Percentiles rank a stretch among this genome's conserved stretches.
Evolutionary conservation across 2,113 vertebrate genomes (phyloP).

Genomic region (Hypocryptadius cinnamomeus): DNA sequence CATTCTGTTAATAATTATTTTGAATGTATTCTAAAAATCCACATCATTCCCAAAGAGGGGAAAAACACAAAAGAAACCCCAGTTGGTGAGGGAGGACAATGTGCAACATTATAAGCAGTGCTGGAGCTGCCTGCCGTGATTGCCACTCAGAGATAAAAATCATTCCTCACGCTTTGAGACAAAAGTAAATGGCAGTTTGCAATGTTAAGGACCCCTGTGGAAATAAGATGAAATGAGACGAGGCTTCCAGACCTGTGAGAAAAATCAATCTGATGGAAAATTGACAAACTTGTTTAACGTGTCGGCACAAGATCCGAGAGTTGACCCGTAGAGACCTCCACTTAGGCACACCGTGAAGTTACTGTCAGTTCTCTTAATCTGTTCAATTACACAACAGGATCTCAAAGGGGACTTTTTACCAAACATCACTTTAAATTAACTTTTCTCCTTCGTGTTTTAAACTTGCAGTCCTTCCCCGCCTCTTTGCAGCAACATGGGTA

Average conservation of each 20-base stretch:
- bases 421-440: constrained; percentile 78
- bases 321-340: constrained; percentile 75
- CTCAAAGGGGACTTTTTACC: constrained; percentile 66
- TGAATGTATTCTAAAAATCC: constrained; percentile 45
- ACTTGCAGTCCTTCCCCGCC: constrained; percentile 22
- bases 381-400: constrained; percentile 70
- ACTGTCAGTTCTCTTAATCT: constrained; percentile 71
- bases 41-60: constrained; percentile 14
- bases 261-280: constrained; percentile 85
- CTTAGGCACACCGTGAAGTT: constrained; percentile 69
- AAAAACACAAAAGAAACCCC: constrained; percentile 32
- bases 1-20: constrained; percentile 42
- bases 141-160: constrained; percentile 64
- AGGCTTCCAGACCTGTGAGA: constrained; percentile 73
- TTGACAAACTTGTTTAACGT: constrained; percentile 81
- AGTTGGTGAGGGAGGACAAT: not conserved
- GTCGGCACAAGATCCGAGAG: constrained; percentile 68
- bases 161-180: constrained; percentile 63
- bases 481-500: constrained; percentile 43
- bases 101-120: constrained; percentile 19
- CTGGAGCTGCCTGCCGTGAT: constrained; percentile 34
- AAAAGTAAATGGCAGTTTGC: constrained; percentile 73
- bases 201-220: constrained; percentile 72
- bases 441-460: constrained; percentile 71
- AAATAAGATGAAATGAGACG: constrained; percentile 72